Percentiles rank a stretch among this genome's conserved stretches.
phyloP scores from a whole-genome alignment of 2,888 invertebrate genomes.

The Sarcophaga rosellei region DNA sequence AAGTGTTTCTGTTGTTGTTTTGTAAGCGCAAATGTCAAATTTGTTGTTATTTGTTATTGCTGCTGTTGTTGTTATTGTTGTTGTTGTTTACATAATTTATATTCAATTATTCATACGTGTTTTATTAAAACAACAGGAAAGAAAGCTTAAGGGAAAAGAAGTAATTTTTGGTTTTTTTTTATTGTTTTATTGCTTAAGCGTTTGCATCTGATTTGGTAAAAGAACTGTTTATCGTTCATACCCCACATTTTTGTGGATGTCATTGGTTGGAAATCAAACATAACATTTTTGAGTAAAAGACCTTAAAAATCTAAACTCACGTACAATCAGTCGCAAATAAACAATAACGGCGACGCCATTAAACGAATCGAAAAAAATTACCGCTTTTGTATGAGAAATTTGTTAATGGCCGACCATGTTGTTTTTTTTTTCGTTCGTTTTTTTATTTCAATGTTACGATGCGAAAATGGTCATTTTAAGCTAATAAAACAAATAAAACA shows the following conservation, averaged over 20 bases:
- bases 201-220: constrained; percentile 39
- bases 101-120: constrained; percentile 44
- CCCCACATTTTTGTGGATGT: background rate
- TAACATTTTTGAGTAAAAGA: constrained; percentile 3
- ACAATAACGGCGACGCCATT: background rate
- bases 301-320: constrained; percentile 61
- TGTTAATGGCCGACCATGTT: constrained; percentile 25
- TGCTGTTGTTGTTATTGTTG: constrained; percentile 18
- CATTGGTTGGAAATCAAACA: background rate
- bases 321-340: constrained; percentile 55
- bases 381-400: constrained; percentile 56
- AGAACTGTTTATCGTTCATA: constrained; percentile 21
- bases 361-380: constrained; percentile 27
- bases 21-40: constrained; percentile 55
- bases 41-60: constrained; percentile 9
- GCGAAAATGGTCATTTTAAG: constrained; percentile 40
- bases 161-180: background rate
- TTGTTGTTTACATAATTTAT: constrained; percentile 41
- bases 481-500: background rate
- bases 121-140: constrained; percentile 13
- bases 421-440: background rate
- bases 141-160: background rate
- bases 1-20: constrained; percentile 9
- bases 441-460: constrained; percentile 28
- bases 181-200: constrained; percentile 6